Conservation (phyloP, 2,797 vertebrate species). For the Thamnophis elegans region DNA sequence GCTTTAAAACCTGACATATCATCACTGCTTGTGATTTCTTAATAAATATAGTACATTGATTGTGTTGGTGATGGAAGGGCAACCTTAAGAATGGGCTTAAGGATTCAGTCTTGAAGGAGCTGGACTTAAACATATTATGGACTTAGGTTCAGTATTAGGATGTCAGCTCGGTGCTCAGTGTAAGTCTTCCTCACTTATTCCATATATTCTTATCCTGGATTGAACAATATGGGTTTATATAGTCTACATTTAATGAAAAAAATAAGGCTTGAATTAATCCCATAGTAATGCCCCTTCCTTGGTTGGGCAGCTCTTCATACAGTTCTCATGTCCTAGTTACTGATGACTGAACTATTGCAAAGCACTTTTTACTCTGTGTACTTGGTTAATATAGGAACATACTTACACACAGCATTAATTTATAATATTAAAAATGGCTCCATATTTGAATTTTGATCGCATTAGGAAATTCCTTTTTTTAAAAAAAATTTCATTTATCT, state of each 20-base stretch:
- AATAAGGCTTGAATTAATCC: not conserved
- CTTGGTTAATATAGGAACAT: not conserved
- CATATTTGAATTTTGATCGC: not conserved
- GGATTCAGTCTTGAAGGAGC: not conserved
- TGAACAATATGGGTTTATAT: not conserved
- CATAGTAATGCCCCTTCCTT: not conserved
- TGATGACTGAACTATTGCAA: not conserved
- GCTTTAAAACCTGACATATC: not conserved
- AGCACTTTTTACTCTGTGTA: not conserved
- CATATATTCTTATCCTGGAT: not conserved
- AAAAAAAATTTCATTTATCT: not conserved
- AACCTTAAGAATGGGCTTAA: too few species aligned
- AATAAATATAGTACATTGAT: not conserved
- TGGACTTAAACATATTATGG: not conserved
- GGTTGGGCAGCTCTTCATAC: not conserved
- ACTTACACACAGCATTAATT: not conserved
- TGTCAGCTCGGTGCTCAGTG: not conserved
- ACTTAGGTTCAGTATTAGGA: not conserved
- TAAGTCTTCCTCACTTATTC: not conserved
- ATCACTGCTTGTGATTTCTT: not conserved
- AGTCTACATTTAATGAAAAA: not conserved
- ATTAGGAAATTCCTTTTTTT: not conserved
- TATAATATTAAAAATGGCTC: not conserved
- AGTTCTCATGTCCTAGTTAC: not conserved
- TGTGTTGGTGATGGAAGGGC: not conserved